These are phyloP conservation scores for Chaenogobius annularis DNA, from an alignment of 2,113 vertebrate species.

Conservation along the genomic window DNA sequence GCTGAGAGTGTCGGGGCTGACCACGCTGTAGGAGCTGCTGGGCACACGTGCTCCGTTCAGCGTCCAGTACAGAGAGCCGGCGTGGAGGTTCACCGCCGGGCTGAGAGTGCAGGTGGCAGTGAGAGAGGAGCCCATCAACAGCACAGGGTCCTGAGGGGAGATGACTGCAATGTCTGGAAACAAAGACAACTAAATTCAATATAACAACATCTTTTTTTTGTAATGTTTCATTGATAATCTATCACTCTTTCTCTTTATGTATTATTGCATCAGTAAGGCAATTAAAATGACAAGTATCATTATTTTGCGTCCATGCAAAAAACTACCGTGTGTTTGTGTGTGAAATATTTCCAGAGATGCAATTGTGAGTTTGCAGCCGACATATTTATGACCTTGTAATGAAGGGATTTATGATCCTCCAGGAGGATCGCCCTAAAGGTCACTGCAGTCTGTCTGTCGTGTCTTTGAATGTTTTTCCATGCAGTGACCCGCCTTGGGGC, in stretches of 20 bases:
- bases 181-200: not conserved
- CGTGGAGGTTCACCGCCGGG: slow-evolving; percentile 71
- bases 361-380: slow-evolving; percentile 16
- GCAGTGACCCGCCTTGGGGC: slow-evolving; percentile 30
- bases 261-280: not conserved
- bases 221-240: not conserved
- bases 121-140: slow-evolving; percentile 87
- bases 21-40: slow-evolving; percentile 72
- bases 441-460: slow-evolving; percentile 46
- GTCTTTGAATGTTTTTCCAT: slow-evolving; percentile 67
- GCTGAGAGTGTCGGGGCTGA: slow-evolving; percentile 75
- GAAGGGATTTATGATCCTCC: slow-evolving; percentile 67
- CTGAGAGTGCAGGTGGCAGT: slow-evolving; percentile 84
- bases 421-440: slow-evolving; percentile 57
- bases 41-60: slow-evolving; percentile 86
- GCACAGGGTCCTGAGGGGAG: slow-evolving; percentile 86
- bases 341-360: not conserved
- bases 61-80: slow-evolving; percentile 86
- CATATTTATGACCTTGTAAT: slow-evolving; percentile 65
- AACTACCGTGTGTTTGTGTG: not conserved
- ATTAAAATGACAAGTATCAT: not conserved
- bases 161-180: slow-evolving; percentile 83
- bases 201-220: not conserved
- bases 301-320: not conserved
- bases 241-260: not conserved